These are phyloP conservation scores for Tethea ocularis DNA, from an alignment of 2,888 invertebrate genomes.

Conservation along the genomic window DNA sequence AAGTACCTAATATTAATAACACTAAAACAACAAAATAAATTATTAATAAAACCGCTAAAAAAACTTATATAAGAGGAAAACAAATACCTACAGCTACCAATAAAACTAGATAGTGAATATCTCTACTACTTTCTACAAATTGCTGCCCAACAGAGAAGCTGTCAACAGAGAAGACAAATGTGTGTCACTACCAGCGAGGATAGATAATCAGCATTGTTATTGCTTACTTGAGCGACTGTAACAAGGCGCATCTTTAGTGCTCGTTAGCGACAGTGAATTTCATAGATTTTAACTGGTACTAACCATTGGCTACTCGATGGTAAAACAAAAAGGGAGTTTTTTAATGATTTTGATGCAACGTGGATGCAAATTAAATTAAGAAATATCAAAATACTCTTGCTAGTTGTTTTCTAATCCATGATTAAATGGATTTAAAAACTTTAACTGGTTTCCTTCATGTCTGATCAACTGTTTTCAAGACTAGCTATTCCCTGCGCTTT, in stretches of 20 bases:
- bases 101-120: not conserved
- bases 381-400: too few species aligned
- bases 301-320: conserved; percentile 1
- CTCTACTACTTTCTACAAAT: not conserved
- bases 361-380: too few species aligned
- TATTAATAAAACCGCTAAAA: too few species aligned
- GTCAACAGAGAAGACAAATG: conserved; percentile 1
- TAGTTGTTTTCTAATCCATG: too few species aligned
- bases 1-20: too few species aligned
- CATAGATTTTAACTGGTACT: conserved; percentile 16
- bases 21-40: too few species aligned
- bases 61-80: too few species aligned
- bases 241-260: conserved; percentile 26
- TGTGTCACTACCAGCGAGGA: not conserved
- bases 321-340: not conserved
- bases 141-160: not conserved
- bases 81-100: not conserved
- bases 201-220: conserved; percentile 25
- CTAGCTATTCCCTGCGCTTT: too few species aligned
- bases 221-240: conserved; percentile 19
- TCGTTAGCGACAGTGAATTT: conserved; percentile 23
- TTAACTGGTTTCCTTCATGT: too few species aligned
- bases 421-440: too few species aligned
- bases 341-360: too few species aligned
- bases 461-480: too few species aligned